Conservation (phyloP, 2,888 invertebrate genomes). For the Mesorhabditis spiculigera region DNA sequence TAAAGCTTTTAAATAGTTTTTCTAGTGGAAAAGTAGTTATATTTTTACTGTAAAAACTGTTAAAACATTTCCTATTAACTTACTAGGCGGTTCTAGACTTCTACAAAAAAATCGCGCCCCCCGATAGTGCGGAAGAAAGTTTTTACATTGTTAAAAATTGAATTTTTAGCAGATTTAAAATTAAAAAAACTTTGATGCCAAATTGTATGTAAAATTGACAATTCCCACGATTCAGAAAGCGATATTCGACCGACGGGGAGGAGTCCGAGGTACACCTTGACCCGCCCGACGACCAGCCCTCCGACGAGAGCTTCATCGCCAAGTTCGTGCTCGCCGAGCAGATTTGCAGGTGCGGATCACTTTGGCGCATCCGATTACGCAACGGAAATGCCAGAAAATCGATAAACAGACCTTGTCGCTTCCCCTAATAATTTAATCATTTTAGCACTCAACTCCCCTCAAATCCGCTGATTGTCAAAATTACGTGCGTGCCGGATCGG, state of each 20-base stretch:
- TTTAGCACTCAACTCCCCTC: conserved; percentile 40
- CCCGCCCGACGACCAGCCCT: conserved; percentile 29
- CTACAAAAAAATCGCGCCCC: too few relatives aligned
- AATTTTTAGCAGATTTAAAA: too few relatives aligned
- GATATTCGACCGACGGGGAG: conserved; percentile 7
- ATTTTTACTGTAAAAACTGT: too few relatives aligned
- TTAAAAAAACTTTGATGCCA: too few relatives aligned
- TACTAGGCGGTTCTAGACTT: too few relatives aligned
- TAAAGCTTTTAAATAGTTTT: too few relatives aligned
- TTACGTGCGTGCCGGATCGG: conserved; percentile 24
- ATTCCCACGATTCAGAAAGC: too few relatives aligned
- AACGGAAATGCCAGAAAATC: neutral
- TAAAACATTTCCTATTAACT: too few relatives aligned
- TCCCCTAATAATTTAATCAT: neutral
- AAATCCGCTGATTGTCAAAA: conserved; percentile 29
- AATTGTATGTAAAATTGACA: too few relatives aligned
- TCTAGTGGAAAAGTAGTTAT: too few relatives aligned
- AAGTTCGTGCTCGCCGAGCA: conserved; percentile 53
- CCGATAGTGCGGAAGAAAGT: too few relatives aligned
- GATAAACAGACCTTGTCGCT: neutral
- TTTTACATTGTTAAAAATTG: too few relatives aligned
- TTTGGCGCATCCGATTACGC: neutral
- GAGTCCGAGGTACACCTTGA: conserved; percentile 21
- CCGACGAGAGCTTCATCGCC: conserved; percentile 49
- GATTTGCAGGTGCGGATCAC: conserved; percentile 43